These are phyloP conservation scores for Seison nebaliae DNA, from an alignment of 1,140 invertebrate genomes.

Conservation along the genomic window DNA sequence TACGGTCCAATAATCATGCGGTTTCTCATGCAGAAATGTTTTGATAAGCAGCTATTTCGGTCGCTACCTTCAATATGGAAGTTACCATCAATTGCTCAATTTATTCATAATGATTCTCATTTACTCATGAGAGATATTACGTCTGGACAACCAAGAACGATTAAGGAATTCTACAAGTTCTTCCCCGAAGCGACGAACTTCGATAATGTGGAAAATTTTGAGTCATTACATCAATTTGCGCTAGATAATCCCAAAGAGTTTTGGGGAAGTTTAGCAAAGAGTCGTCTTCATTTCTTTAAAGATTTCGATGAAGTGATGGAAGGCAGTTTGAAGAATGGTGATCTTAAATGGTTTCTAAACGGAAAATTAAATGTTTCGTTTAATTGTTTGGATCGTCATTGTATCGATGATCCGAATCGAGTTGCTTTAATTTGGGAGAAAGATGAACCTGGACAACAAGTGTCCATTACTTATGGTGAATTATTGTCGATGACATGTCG, in stretches of 20 bases:
- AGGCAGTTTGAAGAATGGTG: constrained; percentile 25
- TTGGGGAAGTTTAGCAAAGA: constrained; percentile 28
- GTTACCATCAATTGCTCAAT: no score
- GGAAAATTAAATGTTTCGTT: constrained; percentile 33
- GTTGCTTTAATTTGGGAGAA: constrained; percentile 34
- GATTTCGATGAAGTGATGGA: constrained; percentile 26
- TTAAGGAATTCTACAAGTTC: no score
- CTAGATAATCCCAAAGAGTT: constrained; percentile 28
- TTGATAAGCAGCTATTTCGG: no score
- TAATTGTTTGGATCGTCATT: constrained; percentile 34
- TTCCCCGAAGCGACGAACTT: no score
- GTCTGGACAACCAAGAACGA: no score
- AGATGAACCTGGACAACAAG: constrained; percentile 31
- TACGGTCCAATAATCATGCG: no score
- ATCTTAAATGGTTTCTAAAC: constrained; percentile 21
- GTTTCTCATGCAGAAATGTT: no score
- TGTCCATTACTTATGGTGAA: constrained; percentile 28
- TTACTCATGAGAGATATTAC: no score
- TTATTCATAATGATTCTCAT: no score
- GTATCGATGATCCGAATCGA: constrained; percentile 21
- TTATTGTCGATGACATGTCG: constrained; percentile 24
- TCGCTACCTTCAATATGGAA: no score
- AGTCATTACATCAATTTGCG: constrained; percentile 21
- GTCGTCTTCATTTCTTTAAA: constrained; percentile 27
- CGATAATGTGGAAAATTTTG: constrained; percentile 15